Base-by-base conservation (phyloP, 1,140 invertebrate species). In the Parapsyche elsis region DNA sequence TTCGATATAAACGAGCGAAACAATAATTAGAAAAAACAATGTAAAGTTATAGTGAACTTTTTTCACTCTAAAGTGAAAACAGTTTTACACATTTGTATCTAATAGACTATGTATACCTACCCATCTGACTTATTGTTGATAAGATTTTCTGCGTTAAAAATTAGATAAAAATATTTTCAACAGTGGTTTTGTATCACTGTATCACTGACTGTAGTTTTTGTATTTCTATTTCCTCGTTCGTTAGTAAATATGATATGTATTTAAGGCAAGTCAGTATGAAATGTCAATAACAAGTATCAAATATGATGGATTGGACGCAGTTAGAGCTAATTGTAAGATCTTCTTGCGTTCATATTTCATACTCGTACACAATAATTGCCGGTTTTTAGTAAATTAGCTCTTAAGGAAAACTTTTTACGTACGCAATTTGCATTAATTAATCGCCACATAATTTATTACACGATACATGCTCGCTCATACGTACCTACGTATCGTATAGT, bases 381-480 rank as follows among this genome's bases (percentile, higher is more conserved):
- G 21, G 59, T 14, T 23, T 61, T 61, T 61, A 61, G 14, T 23
- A 23, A 61, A 61, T 61, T 23, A 61, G n/a, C 59, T 61, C 21
- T 53, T 53, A 53, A 14, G 49, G 49, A 53, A 53, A 53, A 53
- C 21, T 61, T 61, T 61, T 61, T 61, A 53, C 49, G 49, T 1
- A 16, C 21, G 59, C 59, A 61, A 61, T 61, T 61, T 61, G 59
- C 59, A 61, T 61, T 61, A 61, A 61, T 61, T 61, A 61, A 61
- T 61, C 59, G 59, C 59, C 59, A 19, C 16, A 61, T 61, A 61
- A 61, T 61, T 61, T 61, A 61, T 61, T 61, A 23, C 59, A 23
- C 59, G 1, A 53, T 53, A 53, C 49, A 53, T 53, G 16, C 16
- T 53, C 49, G 49, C 49, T 12, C 16, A 53, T 53, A 53, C 16